A percentile compares a stretch with the other conserved stretches of the same genome.
Conservation (phyloP, 2,888 invertebrate genomes). For the Malacosoma neustria region DNA sequence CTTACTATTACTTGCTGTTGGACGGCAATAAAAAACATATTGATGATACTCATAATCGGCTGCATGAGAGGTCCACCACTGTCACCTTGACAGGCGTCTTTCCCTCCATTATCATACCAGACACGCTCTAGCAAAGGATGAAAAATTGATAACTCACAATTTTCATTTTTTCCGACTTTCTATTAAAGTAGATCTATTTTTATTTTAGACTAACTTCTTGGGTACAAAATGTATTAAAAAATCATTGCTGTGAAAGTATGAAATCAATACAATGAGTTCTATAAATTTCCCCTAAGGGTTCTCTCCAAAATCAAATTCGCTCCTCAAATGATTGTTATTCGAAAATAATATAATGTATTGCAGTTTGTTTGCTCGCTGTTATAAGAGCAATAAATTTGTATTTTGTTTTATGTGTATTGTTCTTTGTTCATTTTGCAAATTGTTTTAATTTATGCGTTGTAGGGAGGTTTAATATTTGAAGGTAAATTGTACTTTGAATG, state of each 20-base stretch:
- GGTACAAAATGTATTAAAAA: no score
- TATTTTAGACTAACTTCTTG: no score
- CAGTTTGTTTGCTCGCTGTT: neutral
- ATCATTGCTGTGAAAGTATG: no score
- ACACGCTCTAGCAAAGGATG: no score
- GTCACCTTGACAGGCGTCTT: constrained; percentile 87
- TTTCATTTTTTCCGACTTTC: no score
- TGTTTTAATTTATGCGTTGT: constrained; percentile 20
- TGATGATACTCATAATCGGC: constrained; percentile 54
- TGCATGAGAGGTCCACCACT: constrained; percentile 89
- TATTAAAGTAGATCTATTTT: no score
- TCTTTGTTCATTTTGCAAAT: constrained; percentile 19
- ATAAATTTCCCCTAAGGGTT: no score
- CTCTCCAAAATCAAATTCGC: neutral
- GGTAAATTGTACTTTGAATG: neutral
- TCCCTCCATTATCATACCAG: constrained; percentile 77
- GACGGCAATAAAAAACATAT: no score
- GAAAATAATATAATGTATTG: neutral
- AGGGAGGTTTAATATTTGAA: neutral
- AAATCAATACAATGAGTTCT: no score
- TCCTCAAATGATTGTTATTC: neutral
- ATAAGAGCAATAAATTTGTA: constrained; percentile 17
- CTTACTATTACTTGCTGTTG: no score
- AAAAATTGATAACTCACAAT: no score
- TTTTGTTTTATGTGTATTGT: constrained; percentile 20